phyloP scores from a whole-genome alignment of 2,888 invertebrate genomes.

The Drosophila acutilabella region DNA sequence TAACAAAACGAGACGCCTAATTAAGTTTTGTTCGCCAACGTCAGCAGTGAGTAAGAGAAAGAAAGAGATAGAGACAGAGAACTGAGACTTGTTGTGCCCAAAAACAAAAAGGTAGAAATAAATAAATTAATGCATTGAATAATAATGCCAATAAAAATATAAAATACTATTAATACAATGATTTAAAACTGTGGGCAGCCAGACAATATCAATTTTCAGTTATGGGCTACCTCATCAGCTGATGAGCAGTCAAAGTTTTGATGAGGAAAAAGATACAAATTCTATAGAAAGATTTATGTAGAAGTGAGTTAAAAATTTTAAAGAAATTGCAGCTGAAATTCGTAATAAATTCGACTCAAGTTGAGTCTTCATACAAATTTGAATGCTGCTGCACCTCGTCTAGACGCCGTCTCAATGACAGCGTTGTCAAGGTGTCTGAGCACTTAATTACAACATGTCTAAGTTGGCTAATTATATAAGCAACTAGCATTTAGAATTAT shows the following conservation, averaged over 20 bases:
- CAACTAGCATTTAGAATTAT: slow-evolving; percentile 44
- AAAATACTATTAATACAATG: slow-evolving; percentile 20
- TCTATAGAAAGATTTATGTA: neutral
- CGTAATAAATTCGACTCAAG: no score
- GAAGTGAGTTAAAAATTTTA: neutral
- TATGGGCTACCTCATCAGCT: slow-evolving; percentile 7
- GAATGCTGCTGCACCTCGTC: slow-evolving; percentile 46
- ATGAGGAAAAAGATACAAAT: no score
- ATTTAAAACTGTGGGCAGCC: slow-evolving; percentile 44
- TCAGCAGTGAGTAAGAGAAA: slow-evolving; percentile 14
- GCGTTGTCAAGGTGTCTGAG: slow-evolving; percentile 46
- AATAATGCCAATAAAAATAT: slow-evolving; percentile 7
- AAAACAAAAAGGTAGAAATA: slow-evolving; percentile 12
- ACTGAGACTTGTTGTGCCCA: slow-evolving; percentile 39
- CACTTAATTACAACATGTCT: slow-evolving; percentile 37
- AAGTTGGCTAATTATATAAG: slow-evolving; percentile 48
- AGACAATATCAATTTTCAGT: slow-evolving; percentile 19
- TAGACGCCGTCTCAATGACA: slow-evolving; percentile 44
- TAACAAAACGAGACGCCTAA: slow-evolving; percentile 49
- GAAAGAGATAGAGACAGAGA: no score
- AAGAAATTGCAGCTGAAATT: slow-evolving; percentile 16
- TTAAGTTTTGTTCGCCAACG: slow-evolving; percentile 56
- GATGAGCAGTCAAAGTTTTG: neutral
- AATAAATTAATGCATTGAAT: slow-evolving; percentile 29
- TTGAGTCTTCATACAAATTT: slow-evolving; percentile 7